phyloP scores from a whole-genome alignment of 2,113 vertebrate genomes.

The Typhlomys cinereus region DNA sequence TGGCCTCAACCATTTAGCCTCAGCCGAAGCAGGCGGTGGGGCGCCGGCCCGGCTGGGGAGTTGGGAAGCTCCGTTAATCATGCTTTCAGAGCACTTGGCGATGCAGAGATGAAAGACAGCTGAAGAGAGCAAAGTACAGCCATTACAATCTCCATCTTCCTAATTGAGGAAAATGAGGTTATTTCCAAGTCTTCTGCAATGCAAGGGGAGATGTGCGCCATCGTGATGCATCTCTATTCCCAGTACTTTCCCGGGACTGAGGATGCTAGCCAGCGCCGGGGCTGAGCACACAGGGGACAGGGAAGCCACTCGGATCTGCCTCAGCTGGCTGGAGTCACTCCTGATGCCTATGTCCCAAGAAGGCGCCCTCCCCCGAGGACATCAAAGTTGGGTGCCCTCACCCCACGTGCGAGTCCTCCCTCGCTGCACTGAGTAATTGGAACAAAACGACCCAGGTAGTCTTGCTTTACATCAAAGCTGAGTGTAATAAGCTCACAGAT shows the following conservation, averaged over 20 bases:
- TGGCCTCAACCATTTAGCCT: conserved; percentile 68
- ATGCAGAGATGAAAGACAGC: conserved; percentile 78
- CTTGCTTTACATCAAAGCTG: conserved; percentile 83
- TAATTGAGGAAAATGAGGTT: conserved; percentile 82
- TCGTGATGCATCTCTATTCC: background rate
- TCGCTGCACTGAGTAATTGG: conserved; percentile 81
- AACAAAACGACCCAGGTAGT: conserved; percentile 84
- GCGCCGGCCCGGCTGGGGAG: conserved; percentile 54
- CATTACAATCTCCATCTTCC: conserved; percentile 78
- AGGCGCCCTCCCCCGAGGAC: conserved; percentile 60
- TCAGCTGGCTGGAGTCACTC: conserved; percentile 42
- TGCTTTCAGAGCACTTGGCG: conserved; percentile 75
- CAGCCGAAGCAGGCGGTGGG: conserved; percentile 29
- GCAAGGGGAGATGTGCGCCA: conserved; percentile 51
- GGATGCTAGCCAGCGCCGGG: rapidly evolving
- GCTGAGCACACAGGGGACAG: background rate
- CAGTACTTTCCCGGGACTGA: background rate
- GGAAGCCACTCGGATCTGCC: conserved; percentile 24
- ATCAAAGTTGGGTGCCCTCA: conserved; percentile 80
- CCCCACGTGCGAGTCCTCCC: conserved; percentile 77
- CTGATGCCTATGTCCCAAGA: conserved; percentile 48
- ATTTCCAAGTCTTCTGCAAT: conserved; percentile 75
- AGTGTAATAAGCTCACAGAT: conserved; percentile 76
- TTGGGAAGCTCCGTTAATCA: conserved; percentile 58
- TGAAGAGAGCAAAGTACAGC: conserved; percentile 75